Conservation (phyloP, 2,888 invertebrate species). For the Cantharis rufa region DNA sequence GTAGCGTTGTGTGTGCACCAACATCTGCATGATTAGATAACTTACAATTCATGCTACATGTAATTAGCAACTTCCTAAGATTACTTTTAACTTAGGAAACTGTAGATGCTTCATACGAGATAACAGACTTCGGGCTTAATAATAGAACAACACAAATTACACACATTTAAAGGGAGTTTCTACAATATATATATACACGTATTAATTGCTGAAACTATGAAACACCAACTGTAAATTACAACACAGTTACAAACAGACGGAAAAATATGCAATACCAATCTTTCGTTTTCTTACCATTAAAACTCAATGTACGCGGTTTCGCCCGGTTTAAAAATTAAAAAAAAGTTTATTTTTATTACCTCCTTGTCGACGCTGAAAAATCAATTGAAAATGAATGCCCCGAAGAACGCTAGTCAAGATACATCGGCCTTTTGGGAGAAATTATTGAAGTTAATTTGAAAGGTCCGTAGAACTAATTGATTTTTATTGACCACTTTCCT, state of each 20-base stretch:
- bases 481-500: too few species aligned
- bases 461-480: too few species aligned
- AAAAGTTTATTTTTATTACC: too few species aligned
- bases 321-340: too few species aligned
- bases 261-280: not conserved
- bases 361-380: too few species aligned
- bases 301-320: too few species aligned
- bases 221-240: not conserved
- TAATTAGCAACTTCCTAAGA: not conserved
- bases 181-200: not conserved
- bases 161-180: not conserved
- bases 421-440: too few species aligned
- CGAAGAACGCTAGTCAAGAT: too few species aligned
- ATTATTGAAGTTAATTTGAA: too few species aligned
- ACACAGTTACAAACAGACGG: not conserved
- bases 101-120: not conserved
- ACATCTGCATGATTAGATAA: not conserved
- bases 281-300: not conserved
- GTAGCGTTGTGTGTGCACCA: not conserved
- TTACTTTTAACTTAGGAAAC: not conserved
- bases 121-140: not conserved
- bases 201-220: not conserved
- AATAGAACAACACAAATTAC: not conserved
- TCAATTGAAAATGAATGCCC: too few species aligned
- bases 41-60: not conserved